Conservation (phyloP, 1,140 invertebrate genomes). For the Drosophila bipectinata region DNA sequence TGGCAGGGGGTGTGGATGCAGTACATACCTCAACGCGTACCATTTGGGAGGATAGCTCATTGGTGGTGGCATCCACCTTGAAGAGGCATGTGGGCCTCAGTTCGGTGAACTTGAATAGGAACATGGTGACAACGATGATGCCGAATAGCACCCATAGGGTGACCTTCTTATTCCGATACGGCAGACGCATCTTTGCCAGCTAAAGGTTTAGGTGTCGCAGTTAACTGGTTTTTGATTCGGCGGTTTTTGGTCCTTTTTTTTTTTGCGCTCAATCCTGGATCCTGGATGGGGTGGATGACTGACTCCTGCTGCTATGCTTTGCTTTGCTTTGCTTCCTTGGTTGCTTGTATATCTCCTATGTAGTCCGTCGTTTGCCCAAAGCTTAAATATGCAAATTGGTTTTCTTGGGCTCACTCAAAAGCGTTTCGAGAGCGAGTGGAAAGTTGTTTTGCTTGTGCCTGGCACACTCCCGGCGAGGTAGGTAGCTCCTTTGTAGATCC, state of each 20-base stretch:
- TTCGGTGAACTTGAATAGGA: constrained; percentile 83
- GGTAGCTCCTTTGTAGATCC: neutral
- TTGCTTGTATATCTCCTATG: constrained; percentile 3
- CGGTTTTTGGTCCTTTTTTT: neutral
- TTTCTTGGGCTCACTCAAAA: constrained; percentile 53
- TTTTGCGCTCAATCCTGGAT: too few species aligned
- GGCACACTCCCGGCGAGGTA: constrained; percentile 21
- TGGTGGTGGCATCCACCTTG: constrained; percentile 65
- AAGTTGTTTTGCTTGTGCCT: constrained; percentile 44
- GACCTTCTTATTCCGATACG: constrained; percentile 80
- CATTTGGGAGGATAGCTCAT: constrained; percentile 71
- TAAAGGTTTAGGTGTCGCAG: constrained; percentile 13
- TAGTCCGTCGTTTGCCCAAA: constrained; percentile 44
- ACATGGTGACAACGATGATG: constrained; percentile 82
- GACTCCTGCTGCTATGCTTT: neutral
- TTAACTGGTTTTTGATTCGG: constrained; percentile 51
- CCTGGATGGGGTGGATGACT: neutral
- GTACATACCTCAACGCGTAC: constrained; percentile 78
- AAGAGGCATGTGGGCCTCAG: constrained; percentile 82
- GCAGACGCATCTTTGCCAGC: constrained; percentile 69
- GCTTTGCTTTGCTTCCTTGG: neutral
- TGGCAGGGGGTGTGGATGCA: too few species aligned
- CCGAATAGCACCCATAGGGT: constrained; percentile 80
- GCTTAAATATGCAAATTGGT: constrained; percentile 79
- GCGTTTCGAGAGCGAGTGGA: constrained; percentile 12